Base-by-base conservation (phyloP, 2,797 vertebrate species). In the Spheniscus humboldti region DNA sequence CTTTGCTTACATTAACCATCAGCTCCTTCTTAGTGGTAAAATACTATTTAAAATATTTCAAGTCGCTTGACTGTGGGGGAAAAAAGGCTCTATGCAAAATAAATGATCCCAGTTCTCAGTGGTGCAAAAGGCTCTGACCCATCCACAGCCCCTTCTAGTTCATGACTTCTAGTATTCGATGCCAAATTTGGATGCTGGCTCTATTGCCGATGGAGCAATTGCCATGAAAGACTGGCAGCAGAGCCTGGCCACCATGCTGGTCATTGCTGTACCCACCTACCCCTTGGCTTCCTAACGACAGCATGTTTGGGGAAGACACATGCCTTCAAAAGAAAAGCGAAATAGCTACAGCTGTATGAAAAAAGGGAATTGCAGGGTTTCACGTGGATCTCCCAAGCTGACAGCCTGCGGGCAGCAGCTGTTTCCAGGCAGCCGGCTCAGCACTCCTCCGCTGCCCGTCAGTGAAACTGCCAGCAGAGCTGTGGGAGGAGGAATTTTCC, bases 381-480 rank as follows among this genome's bases (percentile, higher is more conserved):
- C 2, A 0, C 0, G 0, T 25, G 86, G 53, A 86, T 57, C 53
- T 45, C 43, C 41, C 23, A 24, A 66, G 74, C 55, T 45, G 18
- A 59, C n/a, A 22, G 64, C 39, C 50, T 59, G 33, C 9, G 15
- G 27, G 76, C 64, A 48, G 68, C 23, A 7, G 45, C 73, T 3
- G 0, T 91, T 96, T 94, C 96, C 96, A 94, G 94, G 90, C 84
- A 92, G 48, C 84, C 69, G 37, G 78, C 79, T 57, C 67, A 74
- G 78, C 43, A 35, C 66, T 73, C 87, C 80, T 52, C 48, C 41
- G 11, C 63, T n/a, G 31, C 50, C 30, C 7, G 6, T 33, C 69
- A 59, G n/a, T 33, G 82, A 94, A 96, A 39, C 60, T 39, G 90
- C 60, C 53, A 27, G 76, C 24, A 56, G 77, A 66, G 43, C 60